Base-by-base conservation (phyloP, 2,888 invertebrate species). In the Calephelis perditalis region DNA sequence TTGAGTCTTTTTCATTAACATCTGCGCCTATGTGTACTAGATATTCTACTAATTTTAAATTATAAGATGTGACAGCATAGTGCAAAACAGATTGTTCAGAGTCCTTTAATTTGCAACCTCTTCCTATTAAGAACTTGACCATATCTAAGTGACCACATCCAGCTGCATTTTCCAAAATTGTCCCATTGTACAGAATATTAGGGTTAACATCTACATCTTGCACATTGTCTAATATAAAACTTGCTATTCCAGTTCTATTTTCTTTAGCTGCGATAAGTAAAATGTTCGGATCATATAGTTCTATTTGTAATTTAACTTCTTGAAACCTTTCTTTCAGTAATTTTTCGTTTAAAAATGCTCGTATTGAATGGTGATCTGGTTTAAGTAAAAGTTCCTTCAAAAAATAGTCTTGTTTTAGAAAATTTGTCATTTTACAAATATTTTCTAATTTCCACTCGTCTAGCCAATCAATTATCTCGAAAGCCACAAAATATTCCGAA, bases 341-440 rank as follows among this genome's bases (percentile, higher is more conserved):
- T 57, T 57, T 57, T 7, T 44, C 43, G 40, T 57, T 57, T 44
- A 57, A 15, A 43, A 57, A 57, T 4, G 12, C 45, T 43, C 57
- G 57, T 10, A 57, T 8, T 15, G 40, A 26, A 12, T 57, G 12
- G 26, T 57, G 44, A 5, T 57, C 26, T 15, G 45, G 43, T 44
- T 57, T 7, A 1, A 15, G 12, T 57, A 57, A 57, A 44, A 40
- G 15, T 26, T 57, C 43, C 11, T 43, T 3, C 4, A 49, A 9
- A 26, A 49, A 49, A 26, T 26, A 49, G 15, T 49, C 7, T 26
- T 49, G 49, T 10, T 49, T 49, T 10, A 4, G 26, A 26, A 49
- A 26, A 49, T 26, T 10, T 26, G 49, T 5, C 15, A 57, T 26
- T 9, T 26, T 11, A 45, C 44, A 43, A 7, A n/a, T 26, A 15